phyloP scores from a whole-genome alignment of 37 sponge, comb jelly and placozoan species.

The Petrosia ficiformis region DNA sequence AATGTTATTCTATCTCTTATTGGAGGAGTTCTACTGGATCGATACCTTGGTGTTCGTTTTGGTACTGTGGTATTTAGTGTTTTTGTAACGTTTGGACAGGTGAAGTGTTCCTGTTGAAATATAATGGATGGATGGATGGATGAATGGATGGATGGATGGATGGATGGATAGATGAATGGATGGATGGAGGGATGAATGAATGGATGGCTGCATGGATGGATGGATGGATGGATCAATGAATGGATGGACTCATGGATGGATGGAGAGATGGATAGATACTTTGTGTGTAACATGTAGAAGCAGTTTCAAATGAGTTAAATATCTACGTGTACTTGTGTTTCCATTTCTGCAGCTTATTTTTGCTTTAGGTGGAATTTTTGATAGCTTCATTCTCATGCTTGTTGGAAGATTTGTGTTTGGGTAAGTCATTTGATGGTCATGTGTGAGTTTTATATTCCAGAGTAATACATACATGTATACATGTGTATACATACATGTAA shows the following conservation, averaged over 20 bases:
- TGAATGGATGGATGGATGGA: no score
- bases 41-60: constrained; percentile 84
- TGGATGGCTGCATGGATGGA: no score
- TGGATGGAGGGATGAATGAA: no score
- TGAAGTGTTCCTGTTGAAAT: no score
- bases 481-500: no score
- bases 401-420: constrained; percentile 97
- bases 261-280: not conserved
- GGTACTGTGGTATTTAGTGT: constrained; percentile 79
- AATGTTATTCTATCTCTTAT: constrained; percentile 95
- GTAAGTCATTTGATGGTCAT: constrained; percentile 45
- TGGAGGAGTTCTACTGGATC: constrained; percentile 92
- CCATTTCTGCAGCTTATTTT: constrained; percentile 63
- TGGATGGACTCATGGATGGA: no score
- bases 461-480: no score
- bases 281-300: no score
- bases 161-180: no score
- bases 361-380: constrained; percentile 83
- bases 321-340: not conserved
- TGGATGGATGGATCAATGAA: no score
- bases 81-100: constrained; percentile 80
- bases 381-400: constrained; percentile 73
- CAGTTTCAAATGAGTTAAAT: no score
- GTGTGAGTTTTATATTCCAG: no score
- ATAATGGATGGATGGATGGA: not conserved